A percentile compares a stretch with the other conserved stretches of the same genome.
Conservation (phyloP, 2,888 invertebrate genomes). For the Acleris literana region DNA sequence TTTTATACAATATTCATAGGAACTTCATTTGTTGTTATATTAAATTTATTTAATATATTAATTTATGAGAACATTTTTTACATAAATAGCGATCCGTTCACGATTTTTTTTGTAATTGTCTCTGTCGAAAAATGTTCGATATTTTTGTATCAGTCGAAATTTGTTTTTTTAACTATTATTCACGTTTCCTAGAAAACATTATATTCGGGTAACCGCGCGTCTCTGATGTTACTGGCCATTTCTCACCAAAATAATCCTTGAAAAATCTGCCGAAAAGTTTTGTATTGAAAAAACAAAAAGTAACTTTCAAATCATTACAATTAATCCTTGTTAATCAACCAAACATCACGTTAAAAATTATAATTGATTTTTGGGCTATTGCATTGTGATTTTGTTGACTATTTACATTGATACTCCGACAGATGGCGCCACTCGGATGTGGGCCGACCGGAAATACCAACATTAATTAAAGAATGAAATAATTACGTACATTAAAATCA, state of each 20-base stretch:
- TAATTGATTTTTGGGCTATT: slow-evolving; percentile 81
- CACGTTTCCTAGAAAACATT: slow-evolving; percentile 80
- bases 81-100: slow-evolving; percentile 83
- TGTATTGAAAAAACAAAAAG: slow-evolving; percentile 68
- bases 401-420: slow-evolving; percentile 62
- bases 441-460: slow-evolving; percentile 52
- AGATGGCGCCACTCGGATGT: slow-evolving; percentile 18
- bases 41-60: slow-evolving; percentile 82
- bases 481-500: slow-evolving; percentile 81
- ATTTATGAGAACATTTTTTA: slow-evolving; percentile 79
- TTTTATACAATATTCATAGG: slow-evolving; percentile 84
- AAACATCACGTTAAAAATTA: slow-evolving; percentile 67
- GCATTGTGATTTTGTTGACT: slow-evolving; percentile 74
- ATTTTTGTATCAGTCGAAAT: slow-evolving; percentile 42
- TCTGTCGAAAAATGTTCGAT: slow-evolving; percentile 46
- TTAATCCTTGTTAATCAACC: slow-evolving; percentile 56
- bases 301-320: slow-evolving; percentile 52
- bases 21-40: slow-evolving; percentile 84
- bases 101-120: slow-evolving; percentile 57
- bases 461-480: slow-evolving; percentile 80
- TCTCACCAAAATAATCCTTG: slow-evolving; percentile 65
- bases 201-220: slow-evolving; percentile 69
- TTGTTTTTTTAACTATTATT: slow-evolving; percentile 54
- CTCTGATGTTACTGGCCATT: slow-evolving; percentile 64
- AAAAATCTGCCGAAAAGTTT: slow-evolving; percentile 72